phyloP scores from a whole-genome alignment of 2,113 vertebrate species.

The Sceloporus undulatus region DNA sequence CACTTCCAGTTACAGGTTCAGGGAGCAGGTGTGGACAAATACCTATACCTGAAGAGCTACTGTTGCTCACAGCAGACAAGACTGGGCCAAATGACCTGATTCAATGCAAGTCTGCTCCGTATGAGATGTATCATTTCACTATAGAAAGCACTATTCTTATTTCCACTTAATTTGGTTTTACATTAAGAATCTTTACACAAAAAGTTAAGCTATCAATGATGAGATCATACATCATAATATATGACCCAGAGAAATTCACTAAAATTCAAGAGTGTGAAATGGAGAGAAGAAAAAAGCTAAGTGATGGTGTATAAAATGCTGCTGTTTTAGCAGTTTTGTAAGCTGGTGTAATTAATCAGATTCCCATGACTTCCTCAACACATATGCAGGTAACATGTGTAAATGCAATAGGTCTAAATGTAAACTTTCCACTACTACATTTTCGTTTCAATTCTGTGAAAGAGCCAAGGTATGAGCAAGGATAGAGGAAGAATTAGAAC shows the following conservation, averaged over 20 bases:
- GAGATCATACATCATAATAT: background rate
- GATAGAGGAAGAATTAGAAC: too few relatives aligned
- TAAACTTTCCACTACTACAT: background rate
- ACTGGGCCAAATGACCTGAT: background rate
- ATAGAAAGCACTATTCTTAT: background rate
- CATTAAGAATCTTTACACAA: background rate
- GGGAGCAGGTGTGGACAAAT: background rate
- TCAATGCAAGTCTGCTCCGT: background rate
- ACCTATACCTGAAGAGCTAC: background rate
- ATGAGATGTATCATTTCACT: conserved; percentile 15
- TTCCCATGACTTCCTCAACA: background rate
- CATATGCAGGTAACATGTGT: background rate
- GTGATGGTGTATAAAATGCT: background rate
- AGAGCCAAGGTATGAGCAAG: background rate
- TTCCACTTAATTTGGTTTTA: background rate
- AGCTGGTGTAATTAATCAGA: background rate
- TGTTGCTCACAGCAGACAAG: background rate
- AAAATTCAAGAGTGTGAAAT: background rate
- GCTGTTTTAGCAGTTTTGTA: conserved; percentile 14
- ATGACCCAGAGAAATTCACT: background rate
- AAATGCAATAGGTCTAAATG: background rate
- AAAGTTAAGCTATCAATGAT: background rate
- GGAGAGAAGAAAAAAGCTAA: conserved; percentile 11
- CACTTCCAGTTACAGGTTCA: background rate
- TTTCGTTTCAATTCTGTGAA: background rate